Evolutionary conservation across 2,113 vertebrate genomes (phyloP).

Genomic region (Grus americana): DNA sequence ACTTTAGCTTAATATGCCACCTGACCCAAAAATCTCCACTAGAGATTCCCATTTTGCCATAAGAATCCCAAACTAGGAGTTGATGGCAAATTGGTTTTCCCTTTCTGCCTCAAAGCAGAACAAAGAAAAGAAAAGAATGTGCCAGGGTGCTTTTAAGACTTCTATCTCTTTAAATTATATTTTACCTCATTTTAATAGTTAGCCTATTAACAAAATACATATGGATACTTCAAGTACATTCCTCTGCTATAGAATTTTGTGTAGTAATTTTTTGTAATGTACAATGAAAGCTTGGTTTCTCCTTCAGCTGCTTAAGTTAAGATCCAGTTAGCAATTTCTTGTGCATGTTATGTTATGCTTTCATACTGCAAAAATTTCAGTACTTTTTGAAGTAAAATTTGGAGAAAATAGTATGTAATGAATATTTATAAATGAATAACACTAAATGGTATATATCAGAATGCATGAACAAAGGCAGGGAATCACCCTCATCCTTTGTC

Average conservation of each 20-base stretch:
- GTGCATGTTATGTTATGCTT: background rate
- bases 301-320: background rate
- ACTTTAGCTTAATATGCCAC: constrained; percentile 17
- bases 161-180: background rate
- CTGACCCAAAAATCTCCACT: constrained; percentile 30
- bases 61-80: background rate
- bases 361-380: background rate
- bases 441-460: background rate
- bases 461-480: background rate
- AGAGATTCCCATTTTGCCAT: constrained; percentile 22
- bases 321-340: background rate
- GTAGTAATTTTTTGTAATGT: background rate
- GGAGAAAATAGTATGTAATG: background rate
- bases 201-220: background rate
- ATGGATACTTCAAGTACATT: background rate
- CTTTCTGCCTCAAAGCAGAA: background rate
- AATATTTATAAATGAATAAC: background rate
- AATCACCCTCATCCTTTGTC: background rate
- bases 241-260: background rate
- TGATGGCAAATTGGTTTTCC: background rate
- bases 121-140: background rate
- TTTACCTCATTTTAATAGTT: background rate
- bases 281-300: background rate
- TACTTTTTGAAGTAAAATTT: background rate
- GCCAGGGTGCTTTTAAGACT: background rate